Base-by-base conservation (phyloP, 2,113 vertebrate species). In the Dipodomys spectabilis region DNA sequence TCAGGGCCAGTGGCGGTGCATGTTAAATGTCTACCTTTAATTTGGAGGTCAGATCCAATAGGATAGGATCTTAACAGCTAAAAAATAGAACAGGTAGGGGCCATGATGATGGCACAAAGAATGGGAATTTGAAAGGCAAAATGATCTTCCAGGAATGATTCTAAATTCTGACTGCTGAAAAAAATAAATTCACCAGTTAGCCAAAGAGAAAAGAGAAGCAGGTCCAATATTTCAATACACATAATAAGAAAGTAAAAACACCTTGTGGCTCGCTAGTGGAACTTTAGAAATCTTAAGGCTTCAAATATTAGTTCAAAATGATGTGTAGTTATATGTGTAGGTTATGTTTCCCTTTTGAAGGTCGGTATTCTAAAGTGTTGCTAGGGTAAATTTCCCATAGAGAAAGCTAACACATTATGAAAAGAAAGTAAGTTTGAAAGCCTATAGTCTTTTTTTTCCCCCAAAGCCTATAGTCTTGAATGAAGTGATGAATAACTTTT, bases 1-100 rank as follows among this genome's bases (percentile, higher is more conserved):
- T 60, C 57, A 95, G 83, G 39, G 75, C 39, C 74, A 84, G 32
- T 25, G 74, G 96, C 16, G 69, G 64, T 82, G 57, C 67, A 60
- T 87, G 84, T 85, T 71, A 96, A 89, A 94, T 86, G 49, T 78
- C 92, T 96, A 79, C 83, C 93, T 96, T 96, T 96, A 97, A 96
- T 97, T 97, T 57, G 57, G 85, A 96, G 94, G 32, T 91, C 72
- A 83, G 11, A 80, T 90, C 69, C 67, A 90, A 88, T 22, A 82
- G 74, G 9, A 57, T 94, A 23, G 39, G 53, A 91, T 72, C 62
- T 72, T 73, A 80, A 53, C 3, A 78, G 32, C 35, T 89, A n/a
- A 92, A 83, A 64, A 60, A 69, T 3, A 78, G 77, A 72, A 62
- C 32, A 27, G 5, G 30, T 30, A 91, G 23, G 9, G 22, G 11